Conservation (phyloP, 2,113 vertebrate species). For the Pseudopodoces humilis region DNA sequence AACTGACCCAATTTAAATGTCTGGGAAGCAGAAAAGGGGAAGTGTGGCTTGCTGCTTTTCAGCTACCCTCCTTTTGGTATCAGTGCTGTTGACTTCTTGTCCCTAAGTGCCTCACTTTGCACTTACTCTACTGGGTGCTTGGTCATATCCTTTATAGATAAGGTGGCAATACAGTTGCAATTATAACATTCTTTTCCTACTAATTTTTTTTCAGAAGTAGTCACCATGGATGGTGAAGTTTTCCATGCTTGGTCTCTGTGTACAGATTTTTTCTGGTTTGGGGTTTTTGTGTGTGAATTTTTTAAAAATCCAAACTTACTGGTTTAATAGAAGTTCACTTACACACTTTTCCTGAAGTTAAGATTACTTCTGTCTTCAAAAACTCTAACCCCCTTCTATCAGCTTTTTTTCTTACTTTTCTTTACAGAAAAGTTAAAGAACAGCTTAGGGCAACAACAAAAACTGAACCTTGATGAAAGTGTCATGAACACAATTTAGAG, state of each 20-base stretch:
- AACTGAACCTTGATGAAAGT: not conserved
- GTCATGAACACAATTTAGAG: not conserved
- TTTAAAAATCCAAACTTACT: not conserved
- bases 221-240: not conserved
- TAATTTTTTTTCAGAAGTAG: not conserved
- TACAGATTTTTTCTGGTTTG: not conserved
- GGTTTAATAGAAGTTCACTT: not conserved
- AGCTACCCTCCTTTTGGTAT: not conserved
- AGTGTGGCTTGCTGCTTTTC: not conserved
- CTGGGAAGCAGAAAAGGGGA: not conserved
- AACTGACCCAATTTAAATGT: not conserved
- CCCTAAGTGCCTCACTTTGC: slow-evolving; percentile 43
- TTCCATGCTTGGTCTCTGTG: not conserved
- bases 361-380: not conserved
- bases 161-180: not conserved
- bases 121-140: slow-evolving; percentile 23
- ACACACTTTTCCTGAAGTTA: not conserved
- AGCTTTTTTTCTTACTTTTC: not conserved
- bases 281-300: not conserved
- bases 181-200: slow-evolving; percentile 16
- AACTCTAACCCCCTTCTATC: not conserved
- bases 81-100: slow-evolving; percentile 6
- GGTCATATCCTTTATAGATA: slow-evolving; percentile 32
- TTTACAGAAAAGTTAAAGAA: not conserved
- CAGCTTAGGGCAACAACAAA: not conserved